Base-by-base conservation (phyloP, 2,888 invertebrate genomes). In the Escarpia spicata region DNA sequence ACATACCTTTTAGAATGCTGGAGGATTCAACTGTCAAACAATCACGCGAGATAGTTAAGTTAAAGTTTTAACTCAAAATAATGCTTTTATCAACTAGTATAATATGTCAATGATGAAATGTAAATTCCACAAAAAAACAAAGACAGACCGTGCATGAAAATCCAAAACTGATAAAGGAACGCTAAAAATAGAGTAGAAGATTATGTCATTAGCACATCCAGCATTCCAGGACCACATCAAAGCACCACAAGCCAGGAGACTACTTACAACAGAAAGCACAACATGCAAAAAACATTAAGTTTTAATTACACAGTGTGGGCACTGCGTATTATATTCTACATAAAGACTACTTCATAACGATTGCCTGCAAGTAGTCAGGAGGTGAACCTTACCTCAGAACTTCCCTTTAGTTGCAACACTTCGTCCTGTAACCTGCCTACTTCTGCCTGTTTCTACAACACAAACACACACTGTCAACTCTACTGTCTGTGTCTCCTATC, bases 161-260 rank as follows among this genome's bases (percentile, higher is more conserved):
- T 52, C 52, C 52, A 52, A 52, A 52, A 52, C 12, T 52, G 52
- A 52, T 52, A 52, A 52, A 12, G 52, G 52, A 52, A 52, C 9
- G 0, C 2, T 37, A 75, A n/a, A 26, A 26, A 75, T n/a, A 75
- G 75, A 75, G 75, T 75, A 75, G 75, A 75, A 75, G 75, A 26
- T 26, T 3, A 75, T 75, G 19, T 75, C 15, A 75, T 75, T 75
- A 26, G 75, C 75, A 75, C 75, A 75, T 75, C 75, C 19, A 75
- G 75, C 75, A 75, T 75, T 75, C 75, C 75, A 75, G 75, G n/a
- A 75, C 26, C 75, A 75, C 26, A 52, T 26, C 75, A 75, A 75
- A 75, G 75, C 75, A 75, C n/a, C 75, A 75, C 75, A 75, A 75
- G 75, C 75, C 75, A 75, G 75, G 75, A 75, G 75, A 75, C n/a